Percentiles rank a stretch among this genome's conserved stretches.
phyloP scores from a whole-genome alignment of 2,888 invertebrate genomes.

The Cryptus armator region DNA sequence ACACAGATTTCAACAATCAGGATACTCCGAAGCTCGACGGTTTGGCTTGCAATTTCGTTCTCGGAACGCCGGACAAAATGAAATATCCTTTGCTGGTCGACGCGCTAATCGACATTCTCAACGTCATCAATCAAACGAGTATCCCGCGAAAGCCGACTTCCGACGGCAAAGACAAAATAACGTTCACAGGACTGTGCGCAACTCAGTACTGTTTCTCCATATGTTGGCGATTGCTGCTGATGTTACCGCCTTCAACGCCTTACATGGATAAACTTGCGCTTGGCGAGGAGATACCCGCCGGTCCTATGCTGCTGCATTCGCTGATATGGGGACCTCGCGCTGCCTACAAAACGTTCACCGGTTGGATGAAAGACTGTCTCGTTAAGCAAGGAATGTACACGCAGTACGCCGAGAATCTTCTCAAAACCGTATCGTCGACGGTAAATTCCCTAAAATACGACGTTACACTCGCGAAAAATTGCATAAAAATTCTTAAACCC shows the following conservation, averaged over 20 bases:
- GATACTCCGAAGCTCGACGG: slow-evolving; percentile 97
- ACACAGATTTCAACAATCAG: slow-evolving; percentile 90
- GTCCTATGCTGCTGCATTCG: slow-evolving; percentile 92
- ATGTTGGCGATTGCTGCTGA: slow-evolving; percentile 93
- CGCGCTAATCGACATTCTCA: slow-evolving; percentile 93
- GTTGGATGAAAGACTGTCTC: slow-evolving; percentile 96
- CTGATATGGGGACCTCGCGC: slow-evolving; percentile 96
- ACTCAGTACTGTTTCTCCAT: slow-evolving; percentile 96
- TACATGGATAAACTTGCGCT: slow-evolving; percentile 93
- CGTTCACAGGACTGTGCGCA: slow-evolving; percentile 91
- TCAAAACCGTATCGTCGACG: slow-evolving; percentile 90
- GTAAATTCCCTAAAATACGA: slow-evolving; percentile 89
- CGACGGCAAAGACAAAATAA: slow-evolving; percentile 82
- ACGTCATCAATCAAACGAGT: slow-evolving; percentile 90
- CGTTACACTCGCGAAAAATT: slow-evolving; percentile 88
- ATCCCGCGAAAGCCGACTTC: slow-evolving; percentile 75
- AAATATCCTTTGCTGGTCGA: slow-evolving; percentile 95
- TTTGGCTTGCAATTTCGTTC: slow-evolving; percentile 96
- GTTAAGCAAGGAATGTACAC: slow-evolving; percentile 97
- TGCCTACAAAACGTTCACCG: slow-evolving; percentile 93
- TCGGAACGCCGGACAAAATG: slow-evolving; percentile 96
- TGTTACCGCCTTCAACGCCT: slow-evolving; percentile 95
- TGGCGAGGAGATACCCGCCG: slow-evolving; percentile 89
- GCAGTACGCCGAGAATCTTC: slow-evolving; percentile 90
- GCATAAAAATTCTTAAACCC: slow-evolving; percentile 86